A percentile compares a stretch with the other conserved stretches of the same genome.
Conservation (phyloP, 2,888 invertebrate genomes). For the Leistus spinibarbis region DNA sequence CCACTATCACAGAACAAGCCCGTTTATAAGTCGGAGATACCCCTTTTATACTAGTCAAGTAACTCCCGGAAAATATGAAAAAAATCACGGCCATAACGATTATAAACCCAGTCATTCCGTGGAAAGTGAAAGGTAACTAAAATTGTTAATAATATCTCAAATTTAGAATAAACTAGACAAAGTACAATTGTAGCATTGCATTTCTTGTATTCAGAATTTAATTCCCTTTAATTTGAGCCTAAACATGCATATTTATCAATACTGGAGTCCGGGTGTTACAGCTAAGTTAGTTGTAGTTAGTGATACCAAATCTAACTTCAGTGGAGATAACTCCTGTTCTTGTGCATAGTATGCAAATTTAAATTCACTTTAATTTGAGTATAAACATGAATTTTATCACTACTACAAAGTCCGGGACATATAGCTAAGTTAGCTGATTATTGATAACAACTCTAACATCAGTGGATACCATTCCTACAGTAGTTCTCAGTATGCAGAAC, state of each 20-base stretch:
- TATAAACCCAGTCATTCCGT: background rate
- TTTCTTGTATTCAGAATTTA: background rate
- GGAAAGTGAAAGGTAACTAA: constrained; percentile 13
- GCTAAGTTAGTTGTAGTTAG: no score
- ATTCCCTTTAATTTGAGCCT: background rate
- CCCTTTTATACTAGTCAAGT: constrained; percentile 38
- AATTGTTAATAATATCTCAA: background rate
- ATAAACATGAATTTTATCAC: no score
- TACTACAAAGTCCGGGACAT: no score
- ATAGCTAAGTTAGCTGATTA: no score
- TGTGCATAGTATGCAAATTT: no score
- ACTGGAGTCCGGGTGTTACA: background rate
- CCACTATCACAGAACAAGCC: constrained; percentile 27
- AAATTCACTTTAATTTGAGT: no score
- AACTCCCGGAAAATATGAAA: constrained; percentile 19
- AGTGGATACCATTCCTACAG: no score
- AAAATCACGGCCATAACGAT: constrained; percentile 17
- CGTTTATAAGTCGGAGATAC: constrained; percentile 40
- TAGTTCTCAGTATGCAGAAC: no score
- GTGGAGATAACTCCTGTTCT: no score
- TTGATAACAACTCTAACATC: no score
- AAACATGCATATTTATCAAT: background rate
- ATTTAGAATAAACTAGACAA: background rate
- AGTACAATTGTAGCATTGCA: background rate
- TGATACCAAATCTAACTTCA: no score